Evolutionary conservation across 1,140 invertebrate genomes (phyloP).

Genomic region (Ruditapes philippinarum): DNA sequence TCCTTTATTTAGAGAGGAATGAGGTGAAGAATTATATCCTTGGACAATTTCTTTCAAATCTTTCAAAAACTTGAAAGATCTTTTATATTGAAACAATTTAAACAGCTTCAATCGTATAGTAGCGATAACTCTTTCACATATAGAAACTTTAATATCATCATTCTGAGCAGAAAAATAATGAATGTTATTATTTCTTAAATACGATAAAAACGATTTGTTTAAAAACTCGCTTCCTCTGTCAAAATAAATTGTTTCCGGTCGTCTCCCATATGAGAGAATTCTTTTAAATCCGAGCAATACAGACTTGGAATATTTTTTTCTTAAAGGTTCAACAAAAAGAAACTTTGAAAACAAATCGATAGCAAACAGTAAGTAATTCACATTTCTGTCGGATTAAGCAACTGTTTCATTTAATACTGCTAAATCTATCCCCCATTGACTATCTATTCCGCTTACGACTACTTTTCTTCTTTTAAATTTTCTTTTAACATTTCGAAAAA

Average conservation of each 20-base stretch:
- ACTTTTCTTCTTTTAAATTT: conserved; percentile 30
- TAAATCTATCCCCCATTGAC: conserved; percentile 31
- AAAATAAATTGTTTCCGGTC: background rate
- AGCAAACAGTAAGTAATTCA: conserved; percentile 37
- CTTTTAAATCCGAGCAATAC: background rate
- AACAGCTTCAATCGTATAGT: background rate
- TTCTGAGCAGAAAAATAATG: background rate
- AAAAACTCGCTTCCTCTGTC: conserved; percentile 19
- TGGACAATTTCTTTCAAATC: background rate
- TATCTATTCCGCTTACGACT: background rate
- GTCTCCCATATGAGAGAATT: background rate
- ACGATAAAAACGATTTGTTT: background rate
- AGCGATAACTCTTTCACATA: background rate
- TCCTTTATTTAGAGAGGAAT: background rate
- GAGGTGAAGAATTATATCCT: background rate
- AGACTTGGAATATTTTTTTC: background rate
- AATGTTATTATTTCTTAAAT: background rate
- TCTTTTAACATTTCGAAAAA: background rate
- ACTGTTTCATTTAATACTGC: background rate
- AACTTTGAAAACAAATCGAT: conserved; percentile 52
- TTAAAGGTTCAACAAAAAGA: background rate
- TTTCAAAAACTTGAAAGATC: background rate
- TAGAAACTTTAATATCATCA: background rate
- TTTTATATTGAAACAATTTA: background rate
- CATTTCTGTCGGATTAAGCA: background rate